Conservation (phyloP, 2,888 invertebrate genomes). For the Pyrochroa serraticornis region DNA sequence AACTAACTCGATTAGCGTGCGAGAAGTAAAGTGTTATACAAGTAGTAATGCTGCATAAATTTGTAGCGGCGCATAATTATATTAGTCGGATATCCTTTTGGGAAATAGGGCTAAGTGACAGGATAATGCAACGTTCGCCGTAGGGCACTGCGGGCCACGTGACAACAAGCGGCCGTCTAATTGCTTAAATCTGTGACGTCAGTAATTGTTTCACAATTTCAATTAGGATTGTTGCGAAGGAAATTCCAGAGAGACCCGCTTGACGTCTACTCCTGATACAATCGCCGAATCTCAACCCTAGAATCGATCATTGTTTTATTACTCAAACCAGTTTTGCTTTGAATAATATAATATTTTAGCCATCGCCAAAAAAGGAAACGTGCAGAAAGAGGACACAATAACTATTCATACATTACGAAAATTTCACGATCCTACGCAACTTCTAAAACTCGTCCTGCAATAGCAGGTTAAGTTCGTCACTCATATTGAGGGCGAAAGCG, state of each 20-base stretch:
- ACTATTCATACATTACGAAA: no score
- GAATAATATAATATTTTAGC: no score
- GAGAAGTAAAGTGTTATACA: conserved; percentile 22
- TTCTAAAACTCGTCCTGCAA: no score
- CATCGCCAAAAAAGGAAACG: no score
- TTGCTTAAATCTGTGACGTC: conserved; percentile 37
- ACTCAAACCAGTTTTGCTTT: no score
- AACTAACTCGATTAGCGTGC: conserved; percentile 16
- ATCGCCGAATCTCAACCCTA: no score
- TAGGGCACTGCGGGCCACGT: conserved; percentile 30
- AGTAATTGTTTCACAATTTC: conserved; percentile 36
- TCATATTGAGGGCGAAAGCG: no score
- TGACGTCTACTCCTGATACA: neutral
- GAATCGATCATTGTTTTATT: no score
- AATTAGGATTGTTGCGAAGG: conserved; percentile 27
- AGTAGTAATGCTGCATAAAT: conserved; percentile 26
- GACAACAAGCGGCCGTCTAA: conserved; percentile 34
- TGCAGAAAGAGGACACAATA: no score
- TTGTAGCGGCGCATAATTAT: conserved; percentile 30
- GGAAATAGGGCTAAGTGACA: conserved; percentile 45
- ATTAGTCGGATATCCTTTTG: conserved; percentile 34
- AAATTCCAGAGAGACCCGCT: conserved; percentile 19
- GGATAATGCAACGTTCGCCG: conserved; percentile 31
- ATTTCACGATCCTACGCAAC: no score
- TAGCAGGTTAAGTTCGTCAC: no score